phyloP scores from a whole-genome alignment of 2,888 invertebrate genomes.

The Lepas anatifera region DNA sequence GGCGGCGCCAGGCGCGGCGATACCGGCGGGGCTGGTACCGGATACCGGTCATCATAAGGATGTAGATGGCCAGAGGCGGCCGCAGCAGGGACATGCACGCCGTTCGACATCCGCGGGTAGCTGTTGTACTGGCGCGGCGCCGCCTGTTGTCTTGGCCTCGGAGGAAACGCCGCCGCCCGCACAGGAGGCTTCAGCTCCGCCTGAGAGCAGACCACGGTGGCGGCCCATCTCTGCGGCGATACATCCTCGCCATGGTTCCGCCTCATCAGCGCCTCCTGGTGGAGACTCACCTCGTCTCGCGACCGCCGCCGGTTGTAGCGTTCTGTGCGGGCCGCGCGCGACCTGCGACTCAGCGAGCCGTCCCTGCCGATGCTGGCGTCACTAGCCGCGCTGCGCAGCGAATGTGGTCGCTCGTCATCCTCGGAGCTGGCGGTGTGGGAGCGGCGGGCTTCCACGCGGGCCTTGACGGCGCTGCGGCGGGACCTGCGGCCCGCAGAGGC shows the following conservation, averaged over 20 bases:
- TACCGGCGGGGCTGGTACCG: not conserved
- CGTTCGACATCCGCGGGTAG: not conserved
- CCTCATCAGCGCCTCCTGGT: slow-evolving; percentile 20
- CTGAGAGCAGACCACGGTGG: slow-evolving; percentile 20
- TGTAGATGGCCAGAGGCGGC: not conserved
- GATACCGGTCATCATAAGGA: not conserved
- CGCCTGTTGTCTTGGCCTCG: not conserved
- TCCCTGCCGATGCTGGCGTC: slow-evolving; percentile 19
- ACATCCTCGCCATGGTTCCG: slow-evolving; percentile 20
- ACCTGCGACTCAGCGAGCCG: slow-evolving; percentile 19
- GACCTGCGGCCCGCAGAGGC: not conserved
- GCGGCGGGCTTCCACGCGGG: slow-evolving; percentile 19
- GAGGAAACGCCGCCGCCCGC: not conserved
- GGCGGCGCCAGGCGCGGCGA: not conserved
- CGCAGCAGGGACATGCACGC: too few relatives aligned
- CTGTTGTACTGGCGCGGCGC: not conserved
- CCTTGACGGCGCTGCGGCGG: slow-evolving; percentile 22
- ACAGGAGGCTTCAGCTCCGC: slow-evolving; percentile 17
- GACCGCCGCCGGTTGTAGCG: slow-evolving; percentile 24
- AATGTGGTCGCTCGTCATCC: not conserved
- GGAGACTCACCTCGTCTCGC: slow-evolving; percentile 23
- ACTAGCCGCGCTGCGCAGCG: slow-evolving; percentile 16
- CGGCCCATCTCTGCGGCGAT: slow-evolving; percentile 23
- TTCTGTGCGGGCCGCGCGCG: slow-evolving; percentile 24
- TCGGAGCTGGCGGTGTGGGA: slow-evolving; percentile 4